phyloP scores from a whole-genome alignment of 2,113 vertebrate species.

The Paraplagusia blochii region DNA sequence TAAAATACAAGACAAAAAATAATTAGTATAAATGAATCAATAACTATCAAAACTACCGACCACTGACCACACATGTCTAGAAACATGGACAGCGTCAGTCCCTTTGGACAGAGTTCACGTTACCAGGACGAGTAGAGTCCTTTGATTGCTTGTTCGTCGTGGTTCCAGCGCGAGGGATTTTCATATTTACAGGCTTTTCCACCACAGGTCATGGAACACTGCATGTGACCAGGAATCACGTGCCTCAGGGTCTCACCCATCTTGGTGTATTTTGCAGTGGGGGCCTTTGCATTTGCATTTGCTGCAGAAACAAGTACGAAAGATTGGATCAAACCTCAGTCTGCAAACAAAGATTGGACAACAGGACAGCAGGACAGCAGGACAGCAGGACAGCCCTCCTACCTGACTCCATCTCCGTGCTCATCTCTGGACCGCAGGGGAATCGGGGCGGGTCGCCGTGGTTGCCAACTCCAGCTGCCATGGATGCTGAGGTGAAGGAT shows the following conservation, averaged over 20 bases:
- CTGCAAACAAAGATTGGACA: not conserved
- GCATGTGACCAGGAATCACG: conserved; percentile 92
- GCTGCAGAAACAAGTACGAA: conserved; percentile 58
- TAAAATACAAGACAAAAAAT: not conserved
- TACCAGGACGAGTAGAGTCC: conserved; percentile 97
- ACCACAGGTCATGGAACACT: conserved; percentile 95
- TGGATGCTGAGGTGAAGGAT: conserved; percentile 75
- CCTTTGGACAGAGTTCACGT: not conserved
- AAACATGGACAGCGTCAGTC: not conserved
- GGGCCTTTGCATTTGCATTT: conserved; percentile 72
- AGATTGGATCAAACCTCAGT: not conserved
- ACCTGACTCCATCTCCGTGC: conserved; percentile 83
- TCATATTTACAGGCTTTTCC: conserved; percentile 96
- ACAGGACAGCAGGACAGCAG: not conserved
- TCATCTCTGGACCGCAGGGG: conserved; percentile 60
- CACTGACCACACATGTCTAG: too few species aligned
- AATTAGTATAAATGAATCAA: conserved; percentile 16
- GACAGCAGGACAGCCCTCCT: conserved; percentile 39
- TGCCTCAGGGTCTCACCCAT: conserved; percentile 92
- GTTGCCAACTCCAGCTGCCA: conserved; percentile 86
- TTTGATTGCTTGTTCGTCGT: conserved; percentile 88
- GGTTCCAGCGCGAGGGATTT: conserved; percentile 90
- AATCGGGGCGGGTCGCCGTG: conserved; percentile 76
- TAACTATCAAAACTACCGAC: not conserved
- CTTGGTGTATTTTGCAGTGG: conserved; percentile 93